Percentiles rank a stretch among this genome's conserved stretches.
Conservation (phyloP, 64 coral and sea anemone species). For the Montipora sp. region DNA sequence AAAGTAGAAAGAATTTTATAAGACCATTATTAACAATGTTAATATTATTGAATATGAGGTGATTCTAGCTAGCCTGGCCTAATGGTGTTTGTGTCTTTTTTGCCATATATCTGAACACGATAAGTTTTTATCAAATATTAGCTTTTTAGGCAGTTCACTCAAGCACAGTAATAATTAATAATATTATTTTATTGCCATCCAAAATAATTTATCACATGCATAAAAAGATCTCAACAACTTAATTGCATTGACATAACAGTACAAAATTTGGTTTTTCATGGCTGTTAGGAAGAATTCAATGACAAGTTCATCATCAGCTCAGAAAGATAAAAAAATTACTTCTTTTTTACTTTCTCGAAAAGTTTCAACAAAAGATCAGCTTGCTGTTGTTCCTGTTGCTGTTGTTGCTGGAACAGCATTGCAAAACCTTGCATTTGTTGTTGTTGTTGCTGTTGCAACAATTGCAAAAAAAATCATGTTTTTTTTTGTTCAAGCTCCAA, state of each 20-base stretch:
- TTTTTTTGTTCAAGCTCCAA: slow-evolving; percentile 41
- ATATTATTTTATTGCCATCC: background rate
- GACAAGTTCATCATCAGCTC: slow-evolving; percentile 6
- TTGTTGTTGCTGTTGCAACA: slow-evolving; percentile 4
- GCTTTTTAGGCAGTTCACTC: slow-evolving; percentile 10
- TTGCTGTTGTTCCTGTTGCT: too few relatives aligned
- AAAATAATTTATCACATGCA: background rate
- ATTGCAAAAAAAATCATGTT: background rate
- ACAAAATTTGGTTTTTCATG: slow-evolving; percentile 42
- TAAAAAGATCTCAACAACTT: background rate
- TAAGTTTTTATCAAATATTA: slow-evolving; percentile 16
- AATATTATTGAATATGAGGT: too few relatives aligned
- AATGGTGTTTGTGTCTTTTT: too few relatives aligned
- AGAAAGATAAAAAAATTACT: slow-evolving; percentile 7
- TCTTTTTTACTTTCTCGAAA: background rate
- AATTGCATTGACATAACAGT: slow-evolving; percentile 5
- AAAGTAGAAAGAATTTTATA: too few relatives aligned
- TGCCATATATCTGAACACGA: too few relatives aligned
- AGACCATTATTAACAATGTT: too few relatives aligned
- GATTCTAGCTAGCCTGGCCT: too few relatives aligned
- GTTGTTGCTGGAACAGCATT: too few relatives aligned
- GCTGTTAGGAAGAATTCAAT: slow-evolving; percentile 18
- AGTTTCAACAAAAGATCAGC: too few relatives aligned
- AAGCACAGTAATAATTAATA: slow-evolving; percentile 6
- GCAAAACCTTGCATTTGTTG: too few relatives aligned